A percentile compares a stretch with the other conserved stretches of the same genome.
phyloP scores from a whole-genome alignment of 2,797 vertebrate genomes.

The Thaleichthys pacificus region DNA sequence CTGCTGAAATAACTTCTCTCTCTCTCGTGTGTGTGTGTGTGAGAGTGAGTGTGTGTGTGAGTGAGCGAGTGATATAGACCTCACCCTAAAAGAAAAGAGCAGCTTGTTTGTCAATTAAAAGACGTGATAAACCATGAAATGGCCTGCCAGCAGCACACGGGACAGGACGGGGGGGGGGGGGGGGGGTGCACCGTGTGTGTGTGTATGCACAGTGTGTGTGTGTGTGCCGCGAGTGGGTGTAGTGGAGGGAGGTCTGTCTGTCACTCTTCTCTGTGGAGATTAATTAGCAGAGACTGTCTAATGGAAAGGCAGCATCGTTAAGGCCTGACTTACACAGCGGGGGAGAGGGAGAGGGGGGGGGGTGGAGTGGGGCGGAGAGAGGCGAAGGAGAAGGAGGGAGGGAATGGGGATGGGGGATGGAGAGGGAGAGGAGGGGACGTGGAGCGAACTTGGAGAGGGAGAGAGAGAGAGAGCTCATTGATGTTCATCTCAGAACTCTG shows the following conservation, averaged over 20 bases:
- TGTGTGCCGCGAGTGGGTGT: slow-evolving; percentile 56
- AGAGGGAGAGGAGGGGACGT: not conserved
- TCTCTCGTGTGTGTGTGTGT: slow-evolving; percentile 40
- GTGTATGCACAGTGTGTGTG: slow-evolving; percentile 66
- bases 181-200: slow-evolving; percentile 49
- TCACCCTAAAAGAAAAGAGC: slow-evolving; percentile 84
- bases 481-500: not conserved
- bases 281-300: slow-evolving; percentile 82
- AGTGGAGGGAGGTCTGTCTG: slow-evolving; percentile 67
- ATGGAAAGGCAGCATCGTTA: slow-evolving; percentile 78
- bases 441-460: not conserved
- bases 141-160: slow-evolving; percentile 78
- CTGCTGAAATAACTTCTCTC: slow-evolving; percentile 54
- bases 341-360: slow-evolving; percentile 43
- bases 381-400: slow-evolving; percentile 9
- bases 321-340: slow-evolving; percentile 61
- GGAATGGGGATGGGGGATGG: slow-evolving; percentile 25
- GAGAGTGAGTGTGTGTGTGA: slow-evolving; percentile 45
- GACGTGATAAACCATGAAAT: slow-evolving; percentile 87
- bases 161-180: slow-evolving; percentile 57
- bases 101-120: slow-evolving; percentile 87
- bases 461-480: not conserved
- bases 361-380: slow-evolving; percentile 17
- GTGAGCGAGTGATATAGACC: slow-evolving; percentile 77
- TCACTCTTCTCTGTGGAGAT: slow-evolving; percentile 79